Evolutionary conservation across 2,113 vertebrate species (phyloP).

Genomic region (Machaerirhynchus nigripectus): DNA sequence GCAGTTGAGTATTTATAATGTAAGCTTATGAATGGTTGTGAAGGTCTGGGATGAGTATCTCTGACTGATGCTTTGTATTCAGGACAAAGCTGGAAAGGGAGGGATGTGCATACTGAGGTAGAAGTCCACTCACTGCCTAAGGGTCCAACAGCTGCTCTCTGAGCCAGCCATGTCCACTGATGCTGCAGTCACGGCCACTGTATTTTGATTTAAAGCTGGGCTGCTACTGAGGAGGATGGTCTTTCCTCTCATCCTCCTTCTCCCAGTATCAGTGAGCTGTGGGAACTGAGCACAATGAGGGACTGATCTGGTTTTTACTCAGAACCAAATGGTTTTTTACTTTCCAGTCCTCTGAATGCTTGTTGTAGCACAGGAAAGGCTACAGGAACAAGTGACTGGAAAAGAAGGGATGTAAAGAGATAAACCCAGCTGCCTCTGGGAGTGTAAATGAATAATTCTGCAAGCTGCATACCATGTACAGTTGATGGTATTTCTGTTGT

Average conservation of each 20-base stretch:
- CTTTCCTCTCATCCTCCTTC: background rate
- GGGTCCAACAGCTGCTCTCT: background rate
- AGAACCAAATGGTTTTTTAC: background rate
- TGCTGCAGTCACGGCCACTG: background rate
- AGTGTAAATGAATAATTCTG: background rate
- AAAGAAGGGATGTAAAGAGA: background rate
- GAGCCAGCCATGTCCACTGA: background rate
- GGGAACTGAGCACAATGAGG: background rate
- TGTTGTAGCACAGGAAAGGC: background rate
- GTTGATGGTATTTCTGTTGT: background rate
- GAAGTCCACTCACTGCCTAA: background rate
- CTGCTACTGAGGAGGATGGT: background rate
- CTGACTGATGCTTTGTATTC: background rate
- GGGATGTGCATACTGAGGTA: background rate
- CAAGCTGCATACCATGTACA: background rate
- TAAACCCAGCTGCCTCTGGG: background rate
- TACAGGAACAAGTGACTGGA: background rate
- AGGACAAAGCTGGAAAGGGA: background rate
- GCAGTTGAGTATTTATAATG: background rate
- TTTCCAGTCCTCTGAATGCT: background rate
- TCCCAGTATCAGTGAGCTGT: background rate
- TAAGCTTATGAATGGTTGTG: background rate
- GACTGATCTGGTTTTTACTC: background rate
- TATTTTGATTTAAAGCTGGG: background rate
- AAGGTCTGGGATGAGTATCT: background rate